Evolutionary conservation across 2,888 invertebrate species (phyloP), one percentile per base, ranked within the genome.

Genomic region (Diaprepes abbreviatus): DNA sequence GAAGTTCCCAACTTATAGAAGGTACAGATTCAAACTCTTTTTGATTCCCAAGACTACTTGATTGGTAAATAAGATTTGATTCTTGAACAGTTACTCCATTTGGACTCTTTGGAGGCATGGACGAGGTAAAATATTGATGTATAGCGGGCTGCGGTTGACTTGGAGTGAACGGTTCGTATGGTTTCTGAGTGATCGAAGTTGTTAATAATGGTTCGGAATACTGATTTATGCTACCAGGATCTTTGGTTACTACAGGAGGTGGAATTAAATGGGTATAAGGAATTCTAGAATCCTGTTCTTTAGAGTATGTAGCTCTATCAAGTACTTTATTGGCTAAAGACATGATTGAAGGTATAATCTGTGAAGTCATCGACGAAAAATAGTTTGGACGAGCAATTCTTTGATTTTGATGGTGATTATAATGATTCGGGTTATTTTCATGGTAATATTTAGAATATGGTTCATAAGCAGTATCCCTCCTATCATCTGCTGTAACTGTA

Each of bases 251-350:
- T 17, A 62, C 68, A 66, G 92, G 91, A 9, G 92, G 91, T 10
- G 92, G 92, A 69, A 92, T 88, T 64, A 92, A 85, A 79, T 91
- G 89, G 0, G 91, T 91, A 83, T 90, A 89, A 0, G 90, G 91
- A 59, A 86, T 82, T 14, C 83, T 77, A 52, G 58, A 35, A 12
- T 90, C 87, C 52, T 50, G 71, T 14, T 85, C 84, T 80, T 89
- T 88, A 71, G 76, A 73, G 40, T 74, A 76, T 5, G 70, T 24
- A 14, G 70, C 71, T 48, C 74, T 76, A 24, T 79, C 75, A 19
- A 77, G 67, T 19, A 76, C 75, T 36, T 76, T 76, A 36, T 76
- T 73, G 12, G 70, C 73, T 7, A 71, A 59, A 9, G 66, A 78
- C 38, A 88, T 85, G 57, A 75, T 69, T 73, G 74, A 65, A 2